Conservation (phyloP, 1,140 invertebrate genomes). For the Hermatobates lingyangjiaoensis region DNA sequence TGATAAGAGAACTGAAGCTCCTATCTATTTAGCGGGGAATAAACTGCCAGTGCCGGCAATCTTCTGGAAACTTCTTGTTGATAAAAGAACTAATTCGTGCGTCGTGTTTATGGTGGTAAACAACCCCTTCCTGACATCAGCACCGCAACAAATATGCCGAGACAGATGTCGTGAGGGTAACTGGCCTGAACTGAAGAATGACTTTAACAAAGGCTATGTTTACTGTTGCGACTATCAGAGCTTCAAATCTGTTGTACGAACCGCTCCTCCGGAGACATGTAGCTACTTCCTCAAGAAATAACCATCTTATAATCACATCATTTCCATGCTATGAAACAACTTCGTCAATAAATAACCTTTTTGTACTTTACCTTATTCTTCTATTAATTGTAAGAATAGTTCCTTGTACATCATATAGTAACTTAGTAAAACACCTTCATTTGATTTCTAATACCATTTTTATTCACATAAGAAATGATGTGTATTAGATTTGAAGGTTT, state of each 20-base stretch:
- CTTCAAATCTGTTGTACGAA: neutral
- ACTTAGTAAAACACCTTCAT: too few species aligned
- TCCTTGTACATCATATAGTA: too few species aligned
- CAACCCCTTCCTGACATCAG: constrained; percentile 8
- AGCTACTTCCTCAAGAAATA: too few species aligned
- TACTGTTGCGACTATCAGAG: constrained; percentile 7
- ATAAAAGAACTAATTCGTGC: constrained; percentile 3
- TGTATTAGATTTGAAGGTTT: too few species aligned
- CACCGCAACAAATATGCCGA: constrained; percentile 4
- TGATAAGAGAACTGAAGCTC: neutral
- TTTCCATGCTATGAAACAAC: too few species aligned
- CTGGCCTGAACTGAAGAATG: constrained; percentile 6
- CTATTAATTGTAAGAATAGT: too few species aligned
- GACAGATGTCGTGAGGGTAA: constrained; percentile 7
- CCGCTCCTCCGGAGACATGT: constrained; percentile 1
- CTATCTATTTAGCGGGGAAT: constrained; percentile 9
- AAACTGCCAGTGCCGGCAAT: constrained; percentile 12
- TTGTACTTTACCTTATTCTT: too few species aligned
- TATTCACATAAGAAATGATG: too few species aligned
- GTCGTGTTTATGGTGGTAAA: constrained; percentile 10
- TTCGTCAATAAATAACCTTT: too few species aligned
- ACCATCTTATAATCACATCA: too few species aligned
- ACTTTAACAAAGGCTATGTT: constrained; percentile 5
- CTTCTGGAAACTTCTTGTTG: constrained; percentile 14
- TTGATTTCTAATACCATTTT: too few species aligned